Base-by-base conservation (phyloP, 2,113 vertebrate species). In the Aspiorhynchus laticeps region DNA sequence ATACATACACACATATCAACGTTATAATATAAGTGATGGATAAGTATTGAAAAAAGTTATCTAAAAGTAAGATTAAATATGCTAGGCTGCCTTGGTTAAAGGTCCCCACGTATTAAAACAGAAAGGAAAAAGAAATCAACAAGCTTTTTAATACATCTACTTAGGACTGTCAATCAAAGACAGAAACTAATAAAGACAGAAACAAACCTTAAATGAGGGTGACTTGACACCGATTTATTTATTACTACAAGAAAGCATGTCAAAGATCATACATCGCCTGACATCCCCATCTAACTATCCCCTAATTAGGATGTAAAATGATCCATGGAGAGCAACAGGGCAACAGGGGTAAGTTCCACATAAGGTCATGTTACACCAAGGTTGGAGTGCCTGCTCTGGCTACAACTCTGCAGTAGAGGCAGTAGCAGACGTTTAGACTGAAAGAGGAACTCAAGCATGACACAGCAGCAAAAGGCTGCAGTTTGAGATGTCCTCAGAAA, bases 391-490 rank as follows among this genome's bases (percentile, higher is more conserved):
- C 65, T 17, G 33, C 76, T 61, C 48, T 46, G 46, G 21, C 33
- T 31, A 1, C 5, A 26, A n/a, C 56, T 81, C 36, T 65, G 79
- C 11, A 46, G 21, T 48, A n/a, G 31, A 87, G 56, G 59, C 84
- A 84, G 28, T 10, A 48, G 81, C 26, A 80, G 33, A 17, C 51
- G 31, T 76, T 43, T 71, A n/a, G 33, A 65, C 46, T 67, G 78
- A 85, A 85, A 85, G 56, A 85, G 69, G 78, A 85, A 82, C 59
- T 26, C 78, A 51, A 11, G 15, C 61, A 61, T 56, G 53, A 81
- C 43, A 7, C 10, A 63, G 48, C n/a, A 53, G 74, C 63, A 53
- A 48, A 28, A 51, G 12, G 26, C 24, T 73, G 65, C 21, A 80
- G 41, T 28, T 26, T 6, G 46, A 33, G 12, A 36, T 17, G 12